These are phyloP conservation scores for Formica aserva DNA, from an alignment of 2,888 invertebrate species.

Conservation along the genomic window DNA sequence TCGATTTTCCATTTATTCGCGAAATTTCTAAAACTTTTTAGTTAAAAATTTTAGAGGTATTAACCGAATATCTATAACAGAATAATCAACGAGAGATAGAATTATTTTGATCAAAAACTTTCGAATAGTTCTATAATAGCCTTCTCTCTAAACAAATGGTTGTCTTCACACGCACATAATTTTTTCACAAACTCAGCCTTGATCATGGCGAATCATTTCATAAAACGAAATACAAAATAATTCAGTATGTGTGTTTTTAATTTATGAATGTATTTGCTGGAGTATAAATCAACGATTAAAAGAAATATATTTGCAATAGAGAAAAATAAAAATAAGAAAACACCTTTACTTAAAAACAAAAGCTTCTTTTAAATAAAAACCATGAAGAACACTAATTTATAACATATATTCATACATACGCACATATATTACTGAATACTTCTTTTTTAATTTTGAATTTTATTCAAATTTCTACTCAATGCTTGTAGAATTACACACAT, in stretches of 20 bases:
- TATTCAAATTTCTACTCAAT: not conserved
- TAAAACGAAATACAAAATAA: constrained; percentile 25
- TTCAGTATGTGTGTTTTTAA: not conserved
- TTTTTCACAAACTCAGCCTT: constrained; percentile 7
- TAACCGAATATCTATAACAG: not conserved
- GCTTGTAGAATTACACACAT: not conserved
- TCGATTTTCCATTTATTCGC: not conserved
- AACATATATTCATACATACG: not conserved
- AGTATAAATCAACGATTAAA: constrained; percentile 16
- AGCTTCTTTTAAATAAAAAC: not conserved
- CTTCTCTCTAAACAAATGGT: not conserved
- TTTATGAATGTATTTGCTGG: constrained; percentile 30
- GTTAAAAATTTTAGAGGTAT: not conserved
- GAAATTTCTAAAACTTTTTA: not conserved
- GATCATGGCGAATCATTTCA: constrained; percentile 8
- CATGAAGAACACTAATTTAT: not conserved
- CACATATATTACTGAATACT: not conserved
- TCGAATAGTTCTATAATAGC: constrained; percentile 11
- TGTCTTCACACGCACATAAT: not conserved
- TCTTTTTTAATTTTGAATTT: not conserved
- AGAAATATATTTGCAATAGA: not conserved
- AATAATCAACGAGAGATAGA: not conserved
- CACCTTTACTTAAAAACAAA: not conserved
- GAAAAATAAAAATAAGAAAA: not conserved
- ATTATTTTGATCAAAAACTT: not conserved